phyloP scores from a whole-genome alignment of 2,888 invertebrate genomes.

The Leucoptera coffeella region DNA sequence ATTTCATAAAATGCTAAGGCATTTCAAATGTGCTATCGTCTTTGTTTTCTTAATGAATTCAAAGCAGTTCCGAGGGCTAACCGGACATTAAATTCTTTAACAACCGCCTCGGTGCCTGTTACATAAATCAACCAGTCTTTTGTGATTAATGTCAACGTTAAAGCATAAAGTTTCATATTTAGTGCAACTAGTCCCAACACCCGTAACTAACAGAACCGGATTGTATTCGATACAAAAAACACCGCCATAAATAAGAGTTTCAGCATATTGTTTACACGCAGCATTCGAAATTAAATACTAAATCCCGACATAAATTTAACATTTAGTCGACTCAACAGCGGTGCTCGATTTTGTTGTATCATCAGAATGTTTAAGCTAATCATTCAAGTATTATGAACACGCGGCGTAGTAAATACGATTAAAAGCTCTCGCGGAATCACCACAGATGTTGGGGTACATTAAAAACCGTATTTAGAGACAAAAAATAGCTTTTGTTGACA shows the following conservation, averaged over 20 bases:
- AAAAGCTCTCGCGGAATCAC: conserved; percentile 21
- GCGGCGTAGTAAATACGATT: conserved; percentile 46
- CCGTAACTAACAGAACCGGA: conserved; percentile 20
- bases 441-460: conserved; percentile 40
- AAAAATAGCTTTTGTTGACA: conserved; percentile 29
- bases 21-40: no score
- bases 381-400: conserved; percentile 38
- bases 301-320: conserved; percentile 36
- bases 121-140: conserved; percentile 40
- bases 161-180: conserved; percentile 45
- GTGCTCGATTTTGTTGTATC: no score
- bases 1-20: no score
- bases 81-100: no score
- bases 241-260: conserved; percentile 29
- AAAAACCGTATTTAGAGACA: conserved; percentile 23
- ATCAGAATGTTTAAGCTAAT: conserved; percentile 40
- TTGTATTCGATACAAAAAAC: conserved; percentile 23
- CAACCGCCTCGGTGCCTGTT: no score
- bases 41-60: conserved; percentile 18
- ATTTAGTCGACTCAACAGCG: conserved; percentile 16
- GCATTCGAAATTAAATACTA: no score
- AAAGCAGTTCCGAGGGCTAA: conserved; percentile 7
- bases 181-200: conserved; percentile 21
- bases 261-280: conserved; percentile 38
- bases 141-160: conserved; percentile 45